These are phyloP conservation scores for Clarias pachynema DNA, from an alignment of 2,797 vertebrate species.

Conservation along the genomic window DNA sequence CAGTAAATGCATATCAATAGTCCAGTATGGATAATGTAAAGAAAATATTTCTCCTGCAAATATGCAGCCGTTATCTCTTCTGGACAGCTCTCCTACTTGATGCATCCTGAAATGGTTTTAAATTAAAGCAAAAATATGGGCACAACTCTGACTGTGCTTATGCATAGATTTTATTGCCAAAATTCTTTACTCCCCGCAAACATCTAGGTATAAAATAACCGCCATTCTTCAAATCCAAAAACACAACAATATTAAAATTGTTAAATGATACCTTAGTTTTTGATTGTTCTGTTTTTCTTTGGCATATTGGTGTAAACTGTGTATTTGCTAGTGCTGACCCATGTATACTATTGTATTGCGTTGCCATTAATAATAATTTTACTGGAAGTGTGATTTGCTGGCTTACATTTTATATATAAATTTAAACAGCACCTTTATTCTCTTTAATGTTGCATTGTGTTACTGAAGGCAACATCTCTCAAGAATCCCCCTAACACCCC, in stretches of 20 bases:
- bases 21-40: slow-evolving; percentile 1
- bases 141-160: neutral
- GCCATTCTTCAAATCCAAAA: neutral
- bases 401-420: neutral
- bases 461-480: neutral
- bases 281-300: neutral
- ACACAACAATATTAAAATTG: neutral
- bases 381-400: neutral
- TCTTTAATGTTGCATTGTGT: slow-evolving; percentile 2
- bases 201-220: neutral
- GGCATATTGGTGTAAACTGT: too few species aligned
- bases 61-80: neutral
- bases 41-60: neutral
- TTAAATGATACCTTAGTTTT: neutral
- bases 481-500: neutral
- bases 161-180: neutral
- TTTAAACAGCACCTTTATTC: neutral
- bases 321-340: neutral
- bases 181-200: neutral
- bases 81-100: neutral
- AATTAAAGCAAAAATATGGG: neutral
- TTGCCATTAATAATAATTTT: neutral
- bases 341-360: neutral
- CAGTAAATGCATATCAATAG: neutral
- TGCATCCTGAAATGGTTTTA: neutral